Conservation (phyloP, 2,888 invertebrate species). For the Idaea aversata region DNA sequence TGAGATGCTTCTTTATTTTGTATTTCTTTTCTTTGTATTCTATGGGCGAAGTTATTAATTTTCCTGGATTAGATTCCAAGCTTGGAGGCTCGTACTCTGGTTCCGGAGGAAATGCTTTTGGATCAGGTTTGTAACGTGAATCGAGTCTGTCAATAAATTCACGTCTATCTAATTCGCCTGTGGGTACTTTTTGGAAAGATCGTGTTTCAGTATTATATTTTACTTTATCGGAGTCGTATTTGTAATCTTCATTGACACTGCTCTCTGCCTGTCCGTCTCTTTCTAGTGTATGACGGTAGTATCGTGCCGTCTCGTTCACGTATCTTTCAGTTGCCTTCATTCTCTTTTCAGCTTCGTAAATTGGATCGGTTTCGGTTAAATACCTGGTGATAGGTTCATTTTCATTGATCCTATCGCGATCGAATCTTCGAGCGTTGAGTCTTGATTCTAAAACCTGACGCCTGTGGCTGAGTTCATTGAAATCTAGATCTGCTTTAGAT, state of each 20-base stretch:
- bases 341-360: conserved; percentile 68
- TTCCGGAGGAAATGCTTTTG: conserved; percentile 70
- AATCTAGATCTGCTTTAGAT: conserved; percentile 63
- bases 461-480: conserved; percentile 85
- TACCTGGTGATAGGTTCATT: conserved; percentile 68
- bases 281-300: conserved; percentile 78
- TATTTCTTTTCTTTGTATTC: conserved; percentile 78
- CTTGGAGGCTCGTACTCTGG: conserved; percentile 84
- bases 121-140: conserved; percentile 53
- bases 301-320: conserved; percentile 79
- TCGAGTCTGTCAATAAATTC: conserved; percentile 61
- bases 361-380: conserved; percentile 70
- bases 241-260: conserved; percentile 74
- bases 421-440: conserved; percentile 82
- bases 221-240: conserved; percentile 72
- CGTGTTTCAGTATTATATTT: conserved; percentile 71
- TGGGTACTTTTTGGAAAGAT: conserved; percentile 57
- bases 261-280: conserved; percentile 79
- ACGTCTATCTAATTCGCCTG: conserved; percentile 62
- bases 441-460: conserved; percentile 88
- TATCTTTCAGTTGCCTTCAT: conserved; percentile 79
- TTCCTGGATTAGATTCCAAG: conserved; percentile 78
- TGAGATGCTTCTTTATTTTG: conserved; percentile 66
- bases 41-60: conserved; percentile 82
- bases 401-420: conserved; percentile 56